Conservation (phyloP, 2,113 vertebrate genomes). For the Spea multiplicata region DNA sequence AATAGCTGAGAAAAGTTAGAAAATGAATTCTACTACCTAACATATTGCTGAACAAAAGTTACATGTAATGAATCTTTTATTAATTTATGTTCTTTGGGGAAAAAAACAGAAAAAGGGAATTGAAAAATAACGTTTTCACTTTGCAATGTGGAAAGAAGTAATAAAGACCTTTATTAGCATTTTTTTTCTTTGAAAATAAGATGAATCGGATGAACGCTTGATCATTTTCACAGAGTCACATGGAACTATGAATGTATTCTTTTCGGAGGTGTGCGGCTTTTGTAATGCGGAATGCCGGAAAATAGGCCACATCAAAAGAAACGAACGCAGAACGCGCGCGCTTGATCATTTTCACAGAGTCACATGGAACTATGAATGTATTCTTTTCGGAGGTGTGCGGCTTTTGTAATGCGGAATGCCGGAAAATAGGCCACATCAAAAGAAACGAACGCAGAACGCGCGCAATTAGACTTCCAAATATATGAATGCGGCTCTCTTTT, state of each 20-base stretch:
- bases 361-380: not conserved
- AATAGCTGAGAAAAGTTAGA: no score
- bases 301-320: not conserved
- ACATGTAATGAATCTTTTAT: no score
- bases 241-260: not conserved
- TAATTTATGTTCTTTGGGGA: no score
- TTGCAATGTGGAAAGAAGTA: slow-evolving; percentile 4
- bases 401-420: not conserved
- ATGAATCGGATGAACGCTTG: not conserved
- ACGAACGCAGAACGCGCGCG: no score
- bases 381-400: not conserved
- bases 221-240: not conserved
- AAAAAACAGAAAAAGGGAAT: not conserved
- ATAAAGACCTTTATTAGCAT: slow-evolving; percentile 24
- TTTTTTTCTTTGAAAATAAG: slow-evolving; percentile 21
- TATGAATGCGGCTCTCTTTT: no score
- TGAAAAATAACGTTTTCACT: slow-evolving; percentile 12
- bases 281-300: not conserved
- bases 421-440: not conserved
- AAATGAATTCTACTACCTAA: no score
- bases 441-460: not conserved
- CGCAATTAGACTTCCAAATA: no score
- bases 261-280: not conserved
- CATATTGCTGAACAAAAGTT: no score
- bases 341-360: not conserved